A percentile compares a stretch with the other conserved stretches of the same genome.
These are phyloP conservation scores for Neosalanx taihuensis DNA, from an alignment of 2,797 vertebrate species.

Conservation along the genomic window DNA sequence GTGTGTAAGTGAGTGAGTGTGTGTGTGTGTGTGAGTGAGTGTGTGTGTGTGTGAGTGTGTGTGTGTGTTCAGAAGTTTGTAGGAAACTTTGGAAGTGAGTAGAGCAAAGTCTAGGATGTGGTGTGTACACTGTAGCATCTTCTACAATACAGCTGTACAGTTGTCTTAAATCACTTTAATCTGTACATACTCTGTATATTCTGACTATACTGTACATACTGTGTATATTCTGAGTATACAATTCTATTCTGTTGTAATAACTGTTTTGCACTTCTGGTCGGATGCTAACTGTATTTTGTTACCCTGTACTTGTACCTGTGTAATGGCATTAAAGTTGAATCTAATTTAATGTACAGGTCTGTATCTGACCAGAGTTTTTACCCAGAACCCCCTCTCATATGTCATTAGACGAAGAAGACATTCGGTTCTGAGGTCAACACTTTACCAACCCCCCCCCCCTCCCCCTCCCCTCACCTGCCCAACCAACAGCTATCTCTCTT, in stretches of 20 bases:
- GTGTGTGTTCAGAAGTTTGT: constrained; percentile 2
- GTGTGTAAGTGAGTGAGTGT: background rate
- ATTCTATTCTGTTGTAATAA: no score
- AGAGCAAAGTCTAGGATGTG: background rate
- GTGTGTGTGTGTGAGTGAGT: background rate
- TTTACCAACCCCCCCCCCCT: constrained; percentile 10
- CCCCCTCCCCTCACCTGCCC: constrained; percentile 30
- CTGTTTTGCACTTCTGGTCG: no score
- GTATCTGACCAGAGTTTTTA: background rate
- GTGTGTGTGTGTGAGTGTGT: background rate
- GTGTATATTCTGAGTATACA: no score
- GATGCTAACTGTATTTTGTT: no score
- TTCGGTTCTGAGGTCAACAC: no score
- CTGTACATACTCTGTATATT: no score
- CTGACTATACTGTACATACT: no score
- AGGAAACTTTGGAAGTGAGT: background rate
- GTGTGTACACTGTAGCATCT: background rate
- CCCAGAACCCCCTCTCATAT: background rate
- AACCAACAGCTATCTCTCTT: constrained; percentile 22
- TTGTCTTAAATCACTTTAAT: no score
- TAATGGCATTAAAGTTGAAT: no score
- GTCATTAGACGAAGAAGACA: no score
- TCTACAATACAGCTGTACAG: no score
- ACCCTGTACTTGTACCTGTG: no score
- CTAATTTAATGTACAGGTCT: background rate